Evolutionary conservation across 2,888 invertebrate genomes (phyloP).

Genomic region (Abrostola triplasia): DNA sequence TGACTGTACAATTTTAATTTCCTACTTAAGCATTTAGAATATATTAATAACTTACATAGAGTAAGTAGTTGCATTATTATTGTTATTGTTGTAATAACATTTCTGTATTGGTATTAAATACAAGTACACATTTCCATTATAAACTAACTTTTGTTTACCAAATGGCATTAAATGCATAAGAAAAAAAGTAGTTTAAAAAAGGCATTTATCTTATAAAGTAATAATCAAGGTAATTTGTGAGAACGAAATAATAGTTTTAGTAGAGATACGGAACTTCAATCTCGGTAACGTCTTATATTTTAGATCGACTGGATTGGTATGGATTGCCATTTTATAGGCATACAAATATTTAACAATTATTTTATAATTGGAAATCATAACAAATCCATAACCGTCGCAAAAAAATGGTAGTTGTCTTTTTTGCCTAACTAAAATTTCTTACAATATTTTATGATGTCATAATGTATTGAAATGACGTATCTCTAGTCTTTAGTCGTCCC

Average conservation of each 20-base stretch:
- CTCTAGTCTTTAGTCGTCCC: slow-evolving; percentile 36
- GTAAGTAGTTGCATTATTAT: slow-evolving; percentile 13
- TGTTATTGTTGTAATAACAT: slow-evolving; percentile 15
- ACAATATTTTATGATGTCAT: not conserved
- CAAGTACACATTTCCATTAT: slow-evolving; percentile 10
- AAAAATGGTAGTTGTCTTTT: no score
- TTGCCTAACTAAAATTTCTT: not conserved
- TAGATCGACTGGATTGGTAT: not conserved
- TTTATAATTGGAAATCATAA: no score
- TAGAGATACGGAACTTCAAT: slow-evolving; percentile 9
- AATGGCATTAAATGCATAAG: slow-evolving; percentile 20
- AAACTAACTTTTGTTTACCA: not conserved
- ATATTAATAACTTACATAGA: slow-evolving; percentile 13
- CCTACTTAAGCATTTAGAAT: slow-evolving; percentile 43
- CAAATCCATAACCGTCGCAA: no score
- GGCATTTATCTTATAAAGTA: slow-evolving; percentile 23
- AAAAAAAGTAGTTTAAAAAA: slow-evolving; percentile 15
- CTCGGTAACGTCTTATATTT: not conserved
- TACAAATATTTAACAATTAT: no score
- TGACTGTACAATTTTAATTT: slow-evolving; percentile 30
- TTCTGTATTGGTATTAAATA: slow-evolving; percentile 17
- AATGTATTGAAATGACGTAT: slow-evolving; percentile 19
- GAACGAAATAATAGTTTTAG: slow-evolving; percentile 15
- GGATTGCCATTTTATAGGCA: not conserved
- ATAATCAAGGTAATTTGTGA: slow-evolving; percentile 11